A percentile compares a stretch with the other conserved stretches of the same genome.
phyloP scores from a whole-genome alignment of 2,797 vertebrate genomes.

The Pyrocephalus nanus region DNA sequence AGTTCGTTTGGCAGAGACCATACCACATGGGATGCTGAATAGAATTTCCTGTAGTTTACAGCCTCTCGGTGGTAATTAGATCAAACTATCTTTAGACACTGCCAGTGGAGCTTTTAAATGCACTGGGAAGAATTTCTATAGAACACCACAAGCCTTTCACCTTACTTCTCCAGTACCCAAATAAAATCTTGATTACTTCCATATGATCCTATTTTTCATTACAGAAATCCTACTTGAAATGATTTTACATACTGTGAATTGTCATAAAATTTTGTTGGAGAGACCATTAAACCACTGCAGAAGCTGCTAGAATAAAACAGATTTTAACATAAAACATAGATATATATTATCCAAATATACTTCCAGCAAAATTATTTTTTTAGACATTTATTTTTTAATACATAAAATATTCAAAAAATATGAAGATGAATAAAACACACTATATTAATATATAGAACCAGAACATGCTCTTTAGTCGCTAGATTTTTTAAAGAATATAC shows the following conservation, averaged over 20 bases:
- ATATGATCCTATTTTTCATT: neutral
- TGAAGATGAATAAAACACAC: neutral
- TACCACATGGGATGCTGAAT: neutral
- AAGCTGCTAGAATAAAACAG: neutral
- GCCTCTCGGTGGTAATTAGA: neutral
- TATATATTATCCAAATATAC: neutral
- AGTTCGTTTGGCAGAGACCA: neutral
- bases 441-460: neutral
- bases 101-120: neutral
- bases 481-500: neutral
- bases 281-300: neutral
- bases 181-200: slow-evolving; percentile 12
- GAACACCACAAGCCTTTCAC: neutral
- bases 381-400: neutral
- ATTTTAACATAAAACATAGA: neutral
- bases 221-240: neutral
- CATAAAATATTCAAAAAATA: neutral
- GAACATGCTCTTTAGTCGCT: neutral
- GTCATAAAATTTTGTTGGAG: neutral
- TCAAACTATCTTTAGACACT: neutral
- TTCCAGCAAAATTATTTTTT: neutral
- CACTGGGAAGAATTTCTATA: neutral
- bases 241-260: neutral
- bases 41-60: slow-evolving; percentile 25
- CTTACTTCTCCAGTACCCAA: neutral